Base-by-base conservation (phyloP, 2,113 vertebrate genomes). In the Ifrita kowaldi region DNA sequence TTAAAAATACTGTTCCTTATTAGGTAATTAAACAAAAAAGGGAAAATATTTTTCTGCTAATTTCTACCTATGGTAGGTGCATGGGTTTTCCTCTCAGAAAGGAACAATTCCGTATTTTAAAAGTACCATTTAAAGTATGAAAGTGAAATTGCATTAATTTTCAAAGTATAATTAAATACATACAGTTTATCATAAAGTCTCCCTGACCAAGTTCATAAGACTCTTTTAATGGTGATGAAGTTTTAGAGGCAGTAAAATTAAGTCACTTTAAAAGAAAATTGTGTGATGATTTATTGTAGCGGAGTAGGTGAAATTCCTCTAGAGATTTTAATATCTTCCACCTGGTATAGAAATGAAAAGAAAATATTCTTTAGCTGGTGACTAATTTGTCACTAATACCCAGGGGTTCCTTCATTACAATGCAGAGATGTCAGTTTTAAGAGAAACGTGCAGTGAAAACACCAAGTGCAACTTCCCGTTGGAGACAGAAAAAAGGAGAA, bases 341-440 rank as follows among this genome's bases (percentile, higher is more conserved):
- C 81, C 77, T 96, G 97, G 93, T 87, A 86, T 60, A 88, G 88
- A 95, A 95, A 74, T 56, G 32, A 79, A 85, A 91, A 74, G 64
- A 74, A 95, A 91, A 90, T 67, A 74, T 32, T 69, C 62, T 91
- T 50, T 89, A 79, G 83, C 62, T 60, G 30, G 88, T 95, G 95
- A 82, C 93, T 96, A 96, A 97, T 97, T 96, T 97, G 92, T 97
- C 95, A 95, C 86, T 93, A 88, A 93, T 97, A 74, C 95, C 93
- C 96, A 86, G 41, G 90, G 92, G 96, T 90, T 84, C 92, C 83
- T 84, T 82, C 80, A 84, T 96, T 96, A 96, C 92, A 92, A 94
- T 71, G 47, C 90, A 84, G 73, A 84, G 80, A 90, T 94, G 92
- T 97, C 95, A 87, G 73, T 84, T 94, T 81, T 86, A 92, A 64